Base-by-base conservation (phyloP, 2,113 vertebrate genomes). In the Serinus canaria region DNA sequence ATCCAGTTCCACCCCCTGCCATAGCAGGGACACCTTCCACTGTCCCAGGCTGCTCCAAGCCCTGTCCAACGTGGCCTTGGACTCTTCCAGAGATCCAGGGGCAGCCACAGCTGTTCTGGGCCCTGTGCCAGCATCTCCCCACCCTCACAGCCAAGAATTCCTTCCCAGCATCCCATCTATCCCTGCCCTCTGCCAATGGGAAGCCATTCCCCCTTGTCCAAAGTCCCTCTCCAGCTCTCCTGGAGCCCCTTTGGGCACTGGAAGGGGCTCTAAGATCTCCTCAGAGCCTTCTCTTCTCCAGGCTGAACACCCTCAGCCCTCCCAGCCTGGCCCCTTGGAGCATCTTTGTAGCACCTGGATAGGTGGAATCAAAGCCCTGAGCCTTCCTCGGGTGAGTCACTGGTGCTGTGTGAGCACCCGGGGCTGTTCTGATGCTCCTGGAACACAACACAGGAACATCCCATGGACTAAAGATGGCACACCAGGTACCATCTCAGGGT, bases 21-120 rank as follows among this genome's bases (percentile, higher is more conserved):
- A 53, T 5, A 22, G 27, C 28, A 70, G 55, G 19, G 13, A 17
- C 64, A 78, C 4, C 8, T 39, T 33, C 33, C 55, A 62, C 23
- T 20, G 0, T 0, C 15, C 8, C 64, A 53, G 28, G 28, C 0
- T 13, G 18, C 23, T 78, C 64, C 31, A 3, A 68, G 35, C 11
- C 31, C 21, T 0, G 0, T 10, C 25, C 55, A 53, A 0, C 23
- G 47, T 39, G 55, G 33, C 39, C 55, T 24, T 46, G 84, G 28
- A 7, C 55, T 16, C 28, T 60, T 0, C 12, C 46, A 77, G 22
- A 18, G 21, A 33, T 23, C 59, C 59, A 60, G 33, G 37, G 6
- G 6, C 46, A 69, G 37, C 15, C 53, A 33, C 46, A 77, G 53
- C 46, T 77, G 0, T 46, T 68, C 63, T 77, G 63, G 33, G 18